Conservation (phyloP, 30 jellyfish, hydroid and myxozoan genomes). For the Aurelia sp. region DNA sequence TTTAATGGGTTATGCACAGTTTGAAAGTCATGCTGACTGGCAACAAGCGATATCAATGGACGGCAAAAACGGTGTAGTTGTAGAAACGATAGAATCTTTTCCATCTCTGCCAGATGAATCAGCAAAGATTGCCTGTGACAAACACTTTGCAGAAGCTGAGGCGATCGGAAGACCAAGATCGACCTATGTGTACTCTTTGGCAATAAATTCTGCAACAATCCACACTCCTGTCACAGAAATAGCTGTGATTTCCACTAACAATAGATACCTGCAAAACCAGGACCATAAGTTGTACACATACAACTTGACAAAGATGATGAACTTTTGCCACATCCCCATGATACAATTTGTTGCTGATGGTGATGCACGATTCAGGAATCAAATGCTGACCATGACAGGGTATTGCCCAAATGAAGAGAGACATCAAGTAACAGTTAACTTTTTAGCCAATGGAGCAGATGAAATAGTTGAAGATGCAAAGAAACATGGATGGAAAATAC, state of each 20-base stretch:
- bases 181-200: slow-evolving; percentile 37
- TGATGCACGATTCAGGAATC: slow-evolving; percentile 24
- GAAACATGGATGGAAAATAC: slow-evolving; percentile 8
- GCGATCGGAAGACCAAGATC: slow-evolving; percentile 27
- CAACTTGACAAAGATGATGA: slow-evolving; percentile 21
- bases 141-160: slow-evolving; percentile 14
- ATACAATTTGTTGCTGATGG: slow-evolving; percentile 32
- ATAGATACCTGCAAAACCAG: slow-evolving; percentile 12
- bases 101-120: slow-evolving; percentile 8
- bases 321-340: slow-evolving; percentile 12
- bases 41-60: background rate
- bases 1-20: slow-evolving; percentile 24
- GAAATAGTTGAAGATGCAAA: too few relatives aligned
- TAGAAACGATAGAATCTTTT: slow-evolving; percentile 4
- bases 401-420: background rate
- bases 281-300: slow-evolving; percentile 20
- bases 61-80: background rate
- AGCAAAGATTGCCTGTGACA: slow-evolving; percentile 15
- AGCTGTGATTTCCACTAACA: too few relatives aligned
- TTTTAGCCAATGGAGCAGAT: too few relatives aligned
- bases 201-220: background rate
- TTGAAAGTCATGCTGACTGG: slow-evolving; percentile 20
- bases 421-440: too few relatives aligned
- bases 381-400: slow-evolving; percentile 22
- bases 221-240: too few relatives aligned